Conservation (phyloP, 2,888 invertebrate genomes). For the Pyrocoelia pectoralis region DNA sequence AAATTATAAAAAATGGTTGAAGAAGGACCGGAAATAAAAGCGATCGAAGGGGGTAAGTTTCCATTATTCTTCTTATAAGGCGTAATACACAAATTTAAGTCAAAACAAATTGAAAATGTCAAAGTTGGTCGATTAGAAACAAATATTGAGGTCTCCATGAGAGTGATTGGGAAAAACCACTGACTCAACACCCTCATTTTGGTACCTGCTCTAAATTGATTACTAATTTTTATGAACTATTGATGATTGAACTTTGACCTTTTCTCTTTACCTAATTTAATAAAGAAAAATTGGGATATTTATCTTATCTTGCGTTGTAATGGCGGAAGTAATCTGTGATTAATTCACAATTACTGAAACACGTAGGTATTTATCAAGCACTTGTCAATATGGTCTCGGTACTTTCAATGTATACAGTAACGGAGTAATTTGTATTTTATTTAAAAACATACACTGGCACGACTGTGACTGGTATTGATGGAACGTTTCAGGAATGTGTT, state of each 20-base stretch:
- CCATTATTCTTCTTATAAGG: conserved; percentile 3
- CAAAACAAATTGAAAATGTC: too few species aligned
- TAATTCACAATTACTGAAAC: neutral
- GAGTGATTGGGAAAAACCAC: neutral
- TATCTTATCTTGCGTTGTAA: conserved; percentile 3
- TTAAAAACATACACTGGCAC: too few species aligned
- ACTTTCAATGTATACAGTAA: too few species aligned
- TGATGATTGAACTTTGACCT: conserved; percentile 6
- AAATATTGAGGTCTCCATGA: neutral
- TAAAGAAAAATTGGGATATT: neutral
- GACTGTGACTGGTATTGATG: too few species aligned
- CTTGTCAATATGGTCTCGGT: too few species aligned
- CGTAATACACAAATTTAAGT: neutral
- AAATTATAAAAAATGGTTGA: conserved; percentile 58
- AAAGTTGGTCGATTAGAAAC: neutral
- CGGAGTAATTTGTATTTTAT: too few species aligned
- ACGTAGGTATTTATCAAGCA: neutral
- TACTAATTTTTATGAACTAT: neutral
- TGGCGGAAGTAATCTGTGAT: neutral
- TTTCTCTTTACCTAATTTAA: neutral
- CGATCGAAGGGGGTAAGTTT: conserved; percentile 63
- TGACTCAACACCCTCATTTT: neutral
- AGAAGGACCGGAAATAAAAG: conserved; percentile 68
- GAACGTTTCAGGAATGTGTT: too few species aligned
- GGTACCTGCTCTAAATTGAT: conserved; percentile 1